Conservation (phyloP, 2,797 vertebrate genomes). For the Todus mexicanus region DNA sequence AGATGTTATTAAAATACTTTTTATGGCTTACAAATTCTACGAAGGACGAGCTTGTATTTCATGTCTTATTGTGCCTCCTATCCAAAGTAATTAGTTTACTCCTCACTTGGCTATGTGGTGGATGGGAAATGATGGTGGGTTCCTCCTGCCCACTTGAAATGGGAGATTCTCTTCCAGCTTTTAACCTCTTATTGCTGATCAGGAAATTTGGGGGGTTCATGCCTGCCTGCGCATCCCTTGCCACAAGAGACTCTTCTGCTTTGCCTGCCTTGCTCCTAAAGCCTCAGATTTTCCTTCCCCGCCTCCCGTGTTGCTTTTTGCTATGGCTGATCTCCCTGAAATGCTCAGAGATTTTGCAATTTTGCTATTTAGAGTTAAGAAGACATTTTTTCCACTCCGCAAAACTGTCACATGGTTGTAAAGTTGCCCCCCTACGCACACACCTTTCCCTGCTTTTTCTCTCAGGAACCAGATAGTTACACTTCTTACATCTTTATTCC, state of each 20-base stretch:
- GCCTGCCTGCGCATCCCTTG: not conserved
- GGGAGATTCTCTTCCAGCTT: not conserved
- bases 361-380: not conserved
- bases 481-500: not conserved
- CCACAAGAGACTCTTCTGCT: not conserved
- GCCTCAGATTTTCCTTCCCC: not conserved
- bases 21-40: slow-evolving; percentile 11
- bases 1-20: slow-evolving; percentile 52
- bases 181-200: not conserved
- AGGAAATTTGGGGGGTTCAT: not conserved
- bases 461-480: not conserved
- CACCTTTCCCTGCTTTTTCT: not conserved
- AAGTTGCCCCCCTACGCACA: not conserved
- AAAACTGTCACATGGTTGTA: not conserved
- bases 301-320: not conserved
- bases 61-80: slow-evolving; percentile 2
- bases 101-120: not conserved
- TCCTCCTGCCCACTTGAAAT: not conserved
- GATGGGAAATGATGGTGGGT: not conserved
- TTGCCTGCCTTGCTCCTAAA: not conserved
- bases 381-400: not conserved
- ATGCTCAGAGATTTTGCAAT: not conserved
- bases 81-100: slow-evolving; percentile 28
- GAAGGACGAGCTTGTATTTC: not conserved
- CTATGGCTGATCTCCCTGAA: not conserved